Conservation (phyloP, 2,888 invertebrate species). For the Chalcosyrphus nemorum region DNA sequence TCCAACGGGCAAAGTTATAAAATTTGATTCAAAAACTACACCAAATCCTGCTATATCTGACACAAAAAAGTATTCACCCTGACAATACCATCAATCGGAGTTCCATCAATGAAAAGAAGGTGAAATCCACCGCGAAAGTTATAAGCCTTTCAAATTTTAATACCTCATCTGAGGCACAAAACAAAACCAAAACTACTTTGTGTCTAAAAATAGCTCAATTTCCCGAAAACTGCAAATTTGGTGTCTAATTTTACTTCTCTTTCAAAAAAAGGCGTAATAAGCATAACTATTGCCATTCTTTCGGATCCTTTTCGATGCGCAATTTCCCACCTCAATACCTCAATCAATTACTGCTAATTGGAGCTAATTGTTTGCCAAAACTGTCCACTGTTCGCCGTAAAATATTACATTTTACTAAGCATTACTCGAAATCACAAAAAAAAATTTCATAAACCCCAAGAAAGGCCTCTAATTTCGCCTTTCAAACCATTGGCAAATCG, state of each 20-base stretch:
- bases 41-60: no score
- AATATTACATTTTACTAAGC: not conserved
- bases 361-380: constrained; percentile 25
- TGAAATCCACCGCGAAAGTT: not conserved
- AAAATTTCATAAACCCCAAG: not conserved
- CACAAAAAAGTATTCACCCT: no score
- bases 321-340: not conserved
- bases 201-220: no score
- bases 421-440: not conserved
- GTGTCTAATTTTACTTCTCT: not conserved
- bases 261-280: not conserved
- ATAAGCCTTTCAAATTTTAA: no score
- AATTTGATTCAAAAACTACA: no score
- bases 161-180: no score
- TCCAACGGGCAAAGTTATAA: no score
- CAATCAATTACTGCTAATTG: constrained; percentile 27
- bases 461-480: not conserved
- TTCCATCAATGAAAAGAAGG: no score
- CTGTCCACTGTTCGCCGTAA: not conserved
- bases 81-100: no score
- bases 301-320: not conserved
- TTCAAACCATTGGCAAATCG: not conserved
- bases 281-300: not conserved
- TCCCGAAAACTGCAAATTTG: no score
- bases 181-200: no score